phyloP scores from a whole-genome alignment of 1,140 invertebrate genomes.

The Polyergus mexicanus region DNA sequence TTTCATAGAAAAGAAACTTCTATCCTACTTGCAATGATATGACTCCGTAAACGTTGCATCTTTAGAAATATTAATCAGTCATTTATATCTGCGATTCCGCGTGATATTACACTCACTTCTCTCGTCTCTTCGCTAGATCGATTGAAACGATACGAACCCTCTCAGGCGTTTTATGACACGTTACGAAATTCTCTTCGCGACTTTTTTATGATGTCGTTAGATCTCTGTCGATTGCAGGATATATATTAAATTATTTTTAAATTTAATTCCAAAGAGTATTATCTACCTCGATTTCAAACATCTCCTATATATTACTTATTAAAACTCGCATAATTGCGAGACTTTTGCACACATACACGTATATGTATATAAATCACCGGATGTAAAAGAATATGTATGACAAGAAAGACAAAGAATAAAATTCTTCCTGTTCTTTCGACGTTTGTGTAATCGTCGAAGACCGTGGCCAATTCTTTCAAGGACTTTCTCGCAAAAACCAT shows the following conservation, averaged over 20 bases:
- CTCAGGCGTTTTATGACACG: conserved; percentile 10
- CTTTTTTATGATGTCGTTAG: not conserved
- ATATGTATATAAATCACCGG: conserved; percentile 9
- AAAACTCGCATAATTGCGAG: not conserved
- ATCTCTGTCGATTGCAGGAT: not conserved
- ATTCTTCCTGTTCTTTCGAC: not conserved
- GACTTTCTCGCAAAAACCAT: conserved; percentile 14
- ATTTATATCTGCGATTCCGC: conserved; percentile 25
- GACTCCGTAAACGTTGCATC: not conserved
- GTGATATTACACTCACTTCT: not conserved
- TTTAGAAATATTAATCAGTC: conserved; percentile 53
- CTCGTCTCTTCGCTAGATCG: conserved; percentile 35
- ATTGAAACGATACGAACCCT: conserved; percentile 22
- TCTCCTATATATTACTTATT: not conserved
- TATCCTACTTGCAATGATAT: conserved; percentile 26
- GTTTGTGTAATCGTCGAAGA: conserved; percentile 32
- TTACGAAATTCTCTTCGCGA: conserved; percentile 31
- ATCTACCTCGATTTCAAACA: no score
- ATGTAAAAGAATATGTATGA: not conserved
- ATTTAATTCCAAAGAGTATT: not conserved
- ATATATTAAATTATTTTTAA: conserved; percentile 6
- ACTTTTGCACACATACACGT: not conserved
- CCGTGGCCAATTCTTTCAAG: conserved; percentile 23
- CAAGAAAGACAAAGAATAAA: not conserved
- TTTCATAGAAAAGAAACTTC: conserved; percentile 2